These are phyloP conservation scores for Dicycla oo DNA, from an alignment of 2,888 invertebrate species.

Conservation along the genomic window DNA sequence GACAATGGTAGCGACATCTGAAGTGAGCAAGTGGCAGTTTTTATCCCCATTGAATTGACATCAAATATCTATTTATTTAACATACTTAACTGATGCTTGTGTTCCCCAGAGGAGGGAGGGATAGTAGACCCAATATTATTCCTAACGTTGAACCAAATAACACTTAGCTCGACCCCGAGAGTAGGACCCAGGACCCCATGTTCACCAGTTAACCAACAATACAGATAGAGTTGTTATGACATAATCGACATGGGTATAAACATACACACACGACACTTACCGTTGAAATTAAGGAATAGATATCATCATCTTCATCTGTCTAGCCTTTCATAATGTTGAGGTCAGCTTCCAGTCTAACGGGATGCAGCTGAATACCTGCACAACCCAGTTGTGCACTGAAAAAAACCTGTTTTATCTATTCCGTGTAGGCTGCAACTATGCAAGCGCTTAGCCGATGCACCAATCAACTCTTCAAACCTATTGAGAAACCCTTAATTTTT, in stretches of 20 bases:
- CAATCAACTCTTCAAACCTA: neutral
- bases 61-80: too few species aligned
- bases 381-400: too few species aligned
- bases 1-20: too few species aligned
- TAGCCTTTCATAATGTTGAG: too few species aligned
- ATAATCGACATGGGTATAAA: neutral
- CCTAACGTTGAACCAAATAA: neutral
- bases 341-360: neutral
- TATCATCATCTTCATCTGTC: neutral
- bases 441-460: neutral
- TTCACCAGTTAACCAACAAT: neutral
- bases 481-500: conserved; percentile 42
- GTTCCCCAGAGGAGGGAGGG: too few species aligned
- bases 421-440: neutral
- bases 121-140: neutral
- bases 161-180: neutral
- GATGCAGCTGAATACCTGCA: neutral
- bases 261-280: neutral
- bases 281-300: neutral
- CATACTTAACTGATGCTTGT: too few species aligned
- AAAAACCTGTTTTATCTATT: neutral
- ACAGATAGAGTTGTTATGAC: neutral
- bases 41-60: too few species aligned
- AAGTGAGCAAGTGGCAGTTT: too few species aligned
- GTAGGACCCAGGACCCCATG: neutral